phyloP scores from a whole-genome alignment of 1,140 invertebrate genomes.

The Paralvinella palmiformis region DNA sequence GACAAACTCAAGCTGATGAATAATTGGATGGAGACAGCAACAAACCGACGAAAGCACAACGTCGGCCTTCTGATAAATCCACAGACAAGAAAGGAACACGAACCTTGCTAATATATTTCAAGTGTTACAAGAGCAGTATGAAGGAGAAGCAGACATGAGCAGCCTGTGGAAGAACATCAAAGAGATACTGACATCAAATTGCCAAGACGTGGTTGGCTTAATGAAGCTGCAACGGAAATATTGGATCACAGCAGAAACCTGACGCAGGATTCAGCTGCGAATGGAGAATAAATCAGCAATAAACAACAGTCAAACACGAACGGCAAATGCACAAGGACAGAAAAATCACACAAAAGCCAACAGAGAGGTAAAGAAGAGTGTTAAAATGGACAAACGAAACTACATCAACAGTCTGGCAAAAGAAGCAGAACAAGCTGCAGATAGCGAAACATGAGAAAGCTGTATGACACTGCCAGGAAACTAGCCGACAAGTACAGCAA shows the following conservation, averaged over 20 bases:
- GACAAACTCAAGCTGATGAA: not conserved
- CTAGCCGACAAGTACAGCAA: too few species aligned
- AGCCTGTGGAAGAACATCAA: too few species aligned
- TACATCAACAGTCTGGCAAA: conserved; percentile 9
- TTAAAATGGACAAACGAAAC: not conserved
- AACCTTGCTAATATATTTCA: too few species aligned
- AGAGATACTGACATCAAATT: too few species aligned
- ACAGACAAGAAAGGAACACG: not conserved
- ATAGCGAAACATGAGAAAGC: too few species aligned
- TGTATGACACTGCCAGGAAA: too few species aligned
- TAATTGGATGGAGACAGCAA: not conserved
- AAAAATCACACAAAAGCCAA: not conserved
- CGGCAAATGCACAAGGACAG: not conserved
- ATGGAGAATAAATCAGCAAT: not conserved
- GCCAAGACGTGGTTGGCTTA: not conserved
- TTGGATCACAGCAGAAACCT: not conserved
- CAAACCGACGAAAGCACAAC: not conserved
- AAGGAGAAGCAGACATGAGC: too few species aligned
- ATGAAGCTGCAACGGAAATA: not conserved
- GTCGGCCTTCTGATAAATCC: not conserved
- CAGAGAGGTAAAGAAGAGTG: conserved; percentile 7
- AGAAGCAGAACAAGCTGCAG: conserved; percentile 7
- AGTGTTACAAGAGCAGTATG: too few species aligned
- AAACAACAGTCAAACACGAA: not conserved
- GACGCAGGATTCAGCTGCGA: not conserved